A percentile compares a stretch with the other conserved stretches of the same genome.
phyloP scores from a whole-genome alignment of 2,113 vertebrate genomes.

The Cynoglossus semilaevis region DNA sequence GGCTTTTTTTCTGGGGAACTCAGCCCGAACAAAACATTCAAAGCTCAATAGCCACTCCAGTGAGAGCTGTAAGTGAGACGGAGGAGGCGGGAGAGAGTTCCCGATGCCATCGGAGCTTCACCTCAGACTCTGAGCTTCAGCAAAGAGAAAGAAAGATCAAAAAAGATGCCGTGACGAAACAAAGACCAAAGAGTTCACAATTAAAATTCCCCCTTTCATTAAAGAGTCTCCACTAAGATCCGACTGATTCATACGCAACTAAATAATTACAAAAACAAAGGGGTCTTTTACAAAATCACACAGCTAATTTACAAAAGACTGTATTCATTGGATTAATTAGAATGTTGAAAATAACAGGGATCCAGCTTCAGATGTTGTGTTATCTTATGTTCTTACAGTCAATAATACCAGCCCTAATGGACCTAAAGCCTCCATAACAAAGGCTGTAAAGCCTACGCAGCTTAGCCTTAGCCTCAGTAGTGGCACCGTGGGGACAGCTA shows the following conservation, averaged over 20 bases:
- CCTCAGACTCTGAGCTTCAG: constrained; percentile 9
- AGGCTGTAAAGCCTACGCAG: constrained; percentile 56
- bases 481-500: constrained; percentile 64
- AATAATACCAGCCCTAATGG: constrained; percentile 44
- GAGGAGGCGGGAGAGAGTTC: constrained; percentile 22
- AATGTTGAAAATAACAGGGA: constrained; percentile 59
- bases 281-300: constrained; percentile 50
- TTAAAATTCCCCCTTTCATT: constrained; percentile 63
- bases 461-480: constrained; percentile 64
- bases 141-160: neutral
- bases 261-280: constrained; percentile 40
- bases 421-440: constrained; percentile 58
- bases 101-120: too few species aligned
- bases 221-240: constrained; percentile 45
- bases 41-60: constrained; percentile 41
- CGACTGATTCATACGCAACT: constrained; percentile 44
- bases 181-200: constrained; percentile 50
- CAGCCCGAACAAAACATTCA: constrained; percentile 53
- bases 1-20: constrained; percentile 45
- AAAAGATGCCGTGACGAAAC: constrained; percentile 59
- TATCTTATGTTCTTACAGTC: constrained; percentile 38
- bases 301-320: constrained; percentile 49
- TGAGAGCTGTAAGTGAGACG: constrained; percentile 31
- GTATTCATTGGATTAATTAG: constrained; percentile 34
- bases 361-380: constrained; percentile 38